Percentiles rank a stretch among this genome's conserved stretches.
phyloP scores from a whole-genome alignment of 2,113 vertebrate genomes.

The Nipponia nippon region DNA sequence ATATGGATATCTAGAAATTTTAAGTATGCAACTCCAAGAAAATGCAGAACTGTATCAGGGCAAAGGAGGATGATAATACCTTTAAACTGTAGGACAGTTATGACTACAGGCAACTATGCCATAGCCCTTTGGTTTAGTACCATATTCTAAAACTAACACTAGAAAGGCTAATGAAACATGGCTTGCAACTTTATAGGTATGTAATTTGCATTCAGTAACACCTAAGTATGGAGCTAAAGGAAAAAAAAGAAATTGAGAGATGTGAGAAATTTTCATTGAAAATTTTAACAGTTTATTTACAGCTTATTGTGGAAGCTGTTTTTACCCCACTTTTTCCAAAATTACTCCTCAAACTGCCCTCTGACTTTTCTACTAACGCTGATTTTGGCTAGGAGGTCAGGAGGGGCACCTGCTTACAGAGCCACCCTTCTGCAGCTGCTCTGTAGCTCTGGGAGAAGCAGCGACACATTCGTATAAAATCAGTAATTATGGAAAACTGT shows the following conservation, averaged over 20 bases:
- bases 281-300: not conserved
- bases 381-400: constrained; percentile 14
- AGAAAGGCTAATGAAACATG: constrained; percentile 12
- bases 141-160: constrained; percentile 35
- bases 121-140: not conserved
- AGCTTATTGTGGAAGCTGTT: not conserved
- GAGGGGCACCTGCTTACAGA: not conserved
- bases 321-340: not conserved
- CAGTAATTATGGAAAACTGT: not conserved
- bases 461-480: not conserved
- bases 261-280: not conserved
- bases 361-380: not conserved
- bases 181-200: not conserved
- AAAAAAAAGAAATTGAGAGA: not conserved
- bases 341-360: not conserved
- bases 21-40: not conserved
- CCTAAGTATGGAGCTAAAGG: not conserved
- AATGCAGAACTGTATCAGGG: not conserved
- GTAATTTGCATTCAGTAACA: constrained; percentile 33
- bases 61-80: not conserved
- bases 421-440: not conserved
- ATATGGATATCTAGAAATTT: not conserved
- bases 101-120: not conserved
- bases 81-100: not conserved
- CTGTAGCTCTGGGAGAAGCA: not conserved